Evolutionary conservation across 2,888 invertebrate species (phyloP).

Genomic region (Neoascia interrupta): DNA sequence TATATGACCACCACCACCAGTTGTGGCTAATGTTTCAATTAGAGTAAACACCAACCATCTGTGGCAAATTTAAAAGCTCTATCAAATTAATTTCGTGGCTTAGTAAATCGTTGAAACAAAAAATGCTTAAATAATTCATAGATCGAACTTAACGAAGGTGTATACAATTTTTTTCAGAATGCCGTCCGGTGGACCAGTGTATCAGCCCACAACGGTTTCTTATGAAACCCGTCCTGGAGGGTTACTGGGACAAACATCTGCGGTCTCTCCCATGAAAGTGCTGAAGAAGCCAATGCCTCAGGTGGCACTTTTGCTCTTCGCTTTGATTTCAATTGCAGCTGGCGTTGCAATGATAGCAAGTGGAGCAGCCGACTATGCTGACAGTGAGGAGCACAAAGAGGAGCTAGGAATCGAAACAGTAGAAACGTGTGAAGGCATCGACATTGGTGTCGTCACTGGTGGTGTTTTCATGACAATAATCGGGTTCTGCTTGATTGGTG

Average conservation of each 20-base stretch:
- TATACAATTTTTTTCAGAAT: constrained; percentile 80
- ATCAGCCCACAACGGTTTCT: constrained; percentile 89
- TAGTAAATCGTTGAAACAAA: too few species aligned
- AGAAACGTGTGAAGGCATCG: constrained; percentile 73
- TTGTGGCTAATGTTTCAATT: too few species aligned
- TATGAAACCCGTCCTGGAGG: constrained; percentile 83
- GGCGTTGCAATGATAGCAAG: constrained; percentile 83
- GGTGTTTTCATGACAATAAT: constrained; percentile 83
- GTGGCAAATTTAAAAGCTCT: too few species aligned
- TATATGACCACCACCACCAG: too few species aligned
- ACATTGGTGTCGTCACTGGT: constrained; percentile 83
- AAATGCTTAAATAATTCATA: too few species aligned
- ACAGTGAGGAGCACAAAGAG: constrained; percentile 78
- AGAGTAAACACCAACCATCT: too few species aligned
- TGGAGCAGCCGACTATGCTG: constrained; percentile 83
- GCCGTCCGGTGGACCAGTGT: constrained; percentile 86
- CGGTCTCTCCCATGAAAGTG: constrained; percentile 74
- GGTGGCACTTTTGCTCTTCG: constrained; percentile 73
- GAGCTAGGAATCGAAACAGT: constrained; percentile 73
- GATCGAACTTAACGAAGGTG: too few species aligned
- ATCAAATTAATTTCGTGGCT: too few species aligned
- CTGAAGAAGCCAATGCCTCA: constrained; percentile 74
- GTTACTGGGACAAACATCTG: constrained; percentile 76
- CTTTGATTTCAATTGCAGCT: constrained; percentile 75
- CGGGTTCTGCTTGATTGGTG: constrained; percentile 83